These are phyloP conservation scores for Ornithorhynchus anatinus DNA, from an alignment of 2,113 vertebrate genomes.

Conservation along the genomic window DNA sequence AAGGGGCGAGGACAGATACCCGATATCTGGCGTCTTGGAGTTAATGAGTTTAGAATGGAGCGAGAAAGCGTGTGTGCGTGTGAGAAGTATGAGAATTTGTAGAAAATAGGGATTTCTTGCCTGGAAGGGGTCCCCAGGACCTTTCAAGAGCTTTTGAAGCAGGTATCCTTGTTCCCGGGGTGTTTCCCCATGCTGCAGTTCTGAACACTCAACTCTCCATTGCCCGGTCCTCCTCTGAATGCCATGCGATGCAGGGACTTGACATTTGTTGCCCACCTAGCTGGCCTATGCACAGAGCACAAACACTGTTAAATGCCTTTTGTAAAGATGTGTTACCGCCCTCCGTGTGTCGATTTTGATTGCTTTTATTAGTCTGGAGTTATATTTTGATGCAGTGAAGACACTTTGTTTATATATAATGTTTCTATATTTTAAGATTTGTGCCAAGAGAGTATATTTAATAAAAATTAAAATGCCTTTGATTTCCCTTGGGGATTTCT, in stretches of 20 bases:
- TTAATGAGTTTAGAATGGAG: no score
- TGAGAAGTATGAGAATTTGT: neutral
- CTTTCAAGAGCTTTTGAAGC: neutral
- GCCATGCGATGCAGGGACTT: neutral
- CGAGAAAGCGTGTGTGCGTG: neutral
- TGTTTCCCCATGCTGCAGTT: neutral
- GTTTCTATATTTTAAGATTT: slow-evolving; percentile 78
- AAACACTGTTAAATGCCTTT: slow-evolving; percentile 46
- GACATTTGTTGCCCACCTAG: neutral
- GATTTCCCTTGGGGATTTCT: neutral
- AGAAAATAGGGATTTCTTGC: neutral
- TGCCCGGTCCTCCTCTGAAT: rapidly evolving
- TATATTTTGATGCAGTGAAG: slow-evolving; percentile 75
- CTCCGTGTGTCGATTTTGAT: rapidly evolving
- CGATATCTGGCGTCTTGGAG: no score
- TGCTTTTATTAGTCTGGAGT: slow-evolving; percentile 52
- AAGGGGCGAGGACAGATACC: no score
- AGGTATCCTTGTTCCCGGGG: neutral
- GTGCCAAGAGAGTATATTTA: slow-evolving; percentile 81
- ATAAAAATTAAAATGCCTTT: slow-evolving; percentile 63
- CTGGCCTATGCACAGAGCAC: slow-evolving; percentile 45
- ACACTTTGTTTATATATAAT: slow-evolving; percentile 72
- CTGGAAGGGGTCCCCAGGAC: neutral
- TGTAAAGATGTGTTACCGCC: slow-evolving; percentile 5
- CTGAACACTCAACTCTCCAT: neutral